Conservation (phyloP, 2,797 vertebrate genomes). For the Nyctalus aviator region DNA sequence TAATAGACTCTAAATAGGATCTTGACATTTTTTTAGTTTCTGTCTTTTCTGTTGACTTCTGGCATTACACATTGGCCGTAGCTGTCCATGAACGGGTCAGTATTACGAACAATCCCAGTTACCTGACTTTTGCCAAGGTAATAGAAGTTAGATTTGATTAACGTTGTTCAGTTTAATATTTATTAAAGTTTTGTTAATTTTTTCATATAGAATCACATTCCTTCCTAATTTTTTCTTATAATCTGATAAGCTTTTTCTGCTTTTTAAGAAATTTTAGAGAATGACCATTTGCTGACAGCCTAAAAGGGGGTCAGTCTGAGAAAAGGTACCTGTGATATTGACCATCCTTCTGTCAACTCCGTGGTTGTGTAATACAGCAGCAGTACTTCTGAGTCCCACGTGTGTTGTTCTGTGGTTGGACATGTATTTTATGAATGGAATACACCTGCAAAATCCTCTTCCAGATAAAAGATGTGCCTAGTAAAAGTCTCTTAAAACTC, state of each 20-base stretch:
- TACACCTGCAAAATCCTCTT: not conserved
- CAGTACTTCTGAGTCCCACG: not conserved
- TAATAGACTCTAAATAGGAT: not conserved
- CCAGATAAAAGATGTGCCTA: not conserved
- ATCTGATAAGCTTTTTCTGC: not conserved
- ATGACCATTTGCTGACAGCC: not conserved
- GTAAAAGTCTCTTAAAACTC: conserved; percentile 4
- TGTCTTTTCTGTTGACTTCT: not conserved
- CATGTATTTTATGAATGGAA: not conserved
- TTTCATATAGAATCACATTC: not conserved
- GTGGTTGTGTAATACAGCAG: not conserved
- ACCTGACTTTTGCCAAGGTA: not conserved
- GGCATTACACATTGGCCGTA: not conserved
- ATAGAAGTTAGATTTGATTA: conserved; percentile 37
- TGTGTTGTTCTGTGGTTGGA: not conserved
- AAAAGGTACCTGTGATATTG: not conserved
- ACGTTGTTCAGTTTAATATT: not conserved
- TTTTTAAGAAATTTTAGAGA: not conserved
- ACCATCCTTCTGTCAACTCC: not conserved
- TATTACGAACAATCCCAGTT: not conserved
- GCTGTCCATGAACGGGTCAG: not conserved
- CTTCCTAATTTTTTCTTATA: not conserved
- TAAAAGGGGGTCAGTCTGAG: not conserved
- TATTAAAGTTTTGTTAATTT: conserved; percentile 14
- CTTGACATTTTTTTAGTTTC: not conserved